Base-by-base conservation (phyloP, 2,888 invertebrate genomes). In the Cheilosia impressa region DNA sequence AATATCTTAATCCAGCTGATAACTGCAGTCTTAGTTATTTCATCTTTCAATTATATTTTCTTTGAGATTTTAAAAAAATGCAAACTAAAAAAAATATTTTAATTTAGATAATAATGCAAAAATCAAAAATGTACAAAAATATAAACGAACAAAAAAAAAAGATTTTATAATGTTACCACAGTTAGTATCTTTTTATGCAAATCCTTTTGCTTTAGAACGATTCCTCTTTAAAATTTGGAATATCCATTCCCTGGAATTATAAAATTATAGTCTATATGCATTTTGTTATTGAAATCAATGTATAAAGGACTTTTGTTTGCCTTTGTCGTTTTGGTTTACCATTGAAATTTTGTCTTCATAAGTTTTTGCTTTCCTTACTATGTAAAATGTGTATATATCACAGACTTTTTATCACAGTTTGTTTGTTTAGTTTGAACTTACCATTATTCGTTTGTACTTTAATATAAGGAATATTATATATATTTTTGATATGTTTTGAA, bases 161-260 rank as follows among this genome's bases (percentile, higher is more conserved):
- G 17, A 47, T 57, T 47, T 75, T 27, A 27, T 63, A 50, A 43
- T 66, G 60, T 82, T 69, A 73, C 78, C 79, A 83, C 53, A 63
- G 38, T 78, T 22, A 27, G 57, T 68, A 53, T 52, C 27, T 47
- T 68, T 72, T 82, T 47, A 62, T 77, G 62, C 58, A 31, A 72
- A 78, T 83, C 82, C 82, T 43, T 81, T 71, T 71, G 50, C 38
- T 62, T 22, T 50, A 66, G 43, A 66, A 66, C 47, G 50, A 62
- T 77, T 77, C 72, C 60, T 66, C 66, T 66, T 60, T 58, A 41
- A 52, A 15, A 43, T 58, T 58, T 71, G 58, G 65, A 76, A 76
- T 66, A 77, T 82, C 72, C 82, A 66, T 77, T 50, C 52, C 77
- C 77, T 82, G 82, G 53, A 77, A 82, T 77, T 77, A 82, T 82